Evolutionary conservation across 2,113 vertebrate species (phyloP), one percentile per base, ranked within the genome.

Genomic region (Aegypius monachus): DNA sequence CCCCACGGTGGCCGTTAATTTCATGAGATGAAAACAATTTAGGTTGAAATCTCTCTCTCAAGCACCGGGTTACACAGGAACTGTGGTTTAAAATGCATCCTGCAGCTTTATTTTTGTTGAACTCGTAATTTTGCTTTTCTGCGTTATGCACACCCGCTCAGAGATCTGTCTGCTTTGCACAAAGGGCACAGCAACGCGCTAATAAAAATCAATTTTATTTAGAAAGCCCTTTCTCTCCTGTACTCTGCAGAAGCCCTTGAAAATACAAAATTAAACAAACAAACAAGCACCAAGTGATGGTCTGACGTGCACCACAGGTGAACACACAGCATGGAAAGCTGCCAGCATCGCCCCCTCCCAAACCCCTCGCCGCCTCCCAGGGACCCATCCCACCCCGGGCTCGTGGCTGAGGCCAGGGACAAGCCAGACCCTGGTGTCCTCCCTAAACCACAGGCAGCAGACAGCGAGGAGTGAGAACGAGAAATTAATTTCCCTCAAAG

Each of bases 101-200:
- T 29, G 81, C 58, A 3, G 50, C 38, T 72, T 66, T 11, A 27
- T 43, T 62, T 42, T 31, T 31, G 52, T 36, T 18, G 59, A 66
- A 34, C 34, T 52, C 9, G 2, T 43, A 73, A 66, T 86, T 66
- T 42, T 21, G 75, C 52, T 45, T 21, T 17, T 66, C 53, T 16
- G 62, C 0, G 8, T 5, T 21, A 17, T 4, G 11, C 40, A 2
- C 29, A 2, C 14, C 25, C 7, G 6, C 66, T 50, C 23, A 2
- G 48, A 19, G 59, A 45, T 13, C 34, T 1, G 11, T 16, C 45
- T 16, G 56, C 88, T 71, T 15, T 16, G 48, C 48, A 13, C 50
- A 21, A 58, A 63, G 50, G 66, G 73, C 66, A 58, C 16, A 7
- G 52, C 36, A 5, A 34, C 3, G 5, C 1, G 3, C 32, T 17